Evolutionary conservation across 2,888 invertebrate species (phyloP).

Genomic region (Caenorhabditis zanzibari): DNA sequence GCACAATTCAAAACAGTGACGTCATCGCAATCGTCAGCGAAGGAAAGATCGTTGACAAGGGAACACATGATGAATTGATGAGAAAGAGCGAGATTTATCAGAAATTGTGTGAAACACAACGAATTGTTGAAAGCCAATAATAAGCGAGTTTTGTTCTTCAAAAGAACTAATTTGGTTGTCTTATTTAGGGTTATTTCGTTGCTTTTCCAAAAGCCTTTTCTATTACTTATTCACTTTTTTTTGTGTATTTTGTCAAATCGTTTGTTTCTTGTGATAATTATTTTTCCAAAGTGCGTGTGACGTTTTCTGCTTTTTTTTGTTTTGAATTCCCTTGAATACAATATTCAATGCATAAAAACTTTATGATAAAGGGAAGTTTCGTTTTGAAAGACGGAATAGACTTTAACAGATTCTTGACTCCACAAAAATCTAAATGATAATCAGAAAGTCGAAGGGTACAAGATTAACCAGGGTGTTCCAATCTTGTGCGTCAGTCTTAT

Average conservation of each 20-base stretch:
- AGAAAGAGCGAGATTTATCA: conserved; percentile 74
- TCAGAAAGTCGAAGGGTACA: too few species aligned
- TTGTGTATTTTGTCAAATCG: conserved; percentile 14
- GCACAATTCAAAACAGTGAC: conserved; percentile 82
- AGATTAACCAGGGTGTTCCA: too few species aligned
- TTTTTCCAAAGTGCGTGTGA: conserved; percentile 15
- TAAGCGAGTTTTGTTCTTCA: not conserved
- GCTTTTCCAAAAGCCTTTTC: conserved; percentile 7
- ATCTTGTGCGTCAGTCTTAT: too few species aligned
- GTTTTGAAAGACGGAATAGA: not conserved
- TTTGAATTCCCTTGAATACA: not conserved
- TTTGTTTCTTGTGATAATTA: conserved; percentile 11
- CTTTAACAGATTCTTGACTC: too few species aligned
- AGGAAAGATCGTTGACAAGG: conserved; percentile 70
- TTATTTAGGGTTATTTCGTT: not conserved
- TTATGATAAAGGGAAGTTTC: too few species aligned
- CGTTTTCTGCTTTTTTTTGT: conserved; percentile 1
- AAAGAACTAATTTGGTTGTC: too few species aligned
- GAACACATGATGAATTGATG: conserved; percentile 78
- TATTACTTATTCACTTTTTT: conserved; percentile 11
- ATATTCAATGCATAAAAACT: conserved; percentile 51
- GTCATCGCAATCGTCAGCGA: conserved; percentile 71
- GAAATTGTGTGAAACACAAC: conserved; percentile 79
- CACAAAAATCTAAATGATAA: too few species aligned
- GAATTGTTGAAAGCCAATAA: conserved; percentile 73